These are phyloP conservation scores for Phthorimaea operculella DNA, from an alignment of 1,140 invertebrate species.

Conservation along the genomic window DNA sequence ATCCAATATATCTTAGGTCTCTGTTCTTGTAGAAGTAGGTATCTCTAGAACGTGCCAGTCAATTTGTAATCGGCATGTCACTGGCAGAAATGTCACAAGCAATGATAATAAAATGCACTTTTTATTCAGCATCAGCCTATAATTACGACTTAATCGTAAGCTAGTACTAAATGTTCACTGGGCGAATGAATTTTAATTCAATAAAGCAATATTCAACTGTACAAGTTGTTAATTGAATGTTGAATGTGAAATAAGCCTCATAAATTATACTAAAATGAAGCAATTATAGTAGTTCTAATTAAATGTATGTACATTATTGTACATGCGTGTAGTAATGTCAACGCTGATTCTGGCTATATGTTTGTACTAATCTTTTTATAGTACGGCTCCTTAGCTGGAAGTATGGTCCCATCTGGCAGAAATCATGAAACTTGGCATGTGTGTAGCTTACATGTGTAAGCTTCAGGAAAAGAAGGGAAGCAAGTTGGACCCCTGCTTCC, in stretches of 20 bases:
- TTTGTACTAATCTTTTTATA: too few relatives aligned
- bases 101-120: background rate
- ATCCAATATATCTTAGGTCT: too few relatives aligned
- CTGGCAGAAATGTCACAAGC: background rate
- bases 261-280: background rate
- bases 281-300: background rate
- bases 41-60: background rate
- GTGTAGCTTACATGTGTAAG: too few relatives aligned
- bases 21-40: background rate
- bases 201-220: too few relatives aligned
- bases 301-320: background rate
- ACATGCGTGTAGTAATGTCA: background rate
- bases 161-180: slow-evolving; percentile 2
- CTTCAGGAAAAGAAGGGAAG: too few relatives aligned
- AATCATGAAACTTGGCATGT: too few relatives aligned
- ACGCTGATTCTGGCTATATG: too few relatives aligned
- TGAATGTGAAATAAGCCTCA: background rate
- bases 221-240: too few relatives aligned
- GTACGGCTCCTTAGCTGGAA: too few relatives aligned
- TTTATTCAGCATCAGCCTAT: background rate
- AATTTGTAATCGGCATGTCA: background rate
- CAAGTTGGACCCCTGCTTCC: too few relatives aligned
- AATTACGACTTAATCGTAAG: slow-evolving; percentile 3
- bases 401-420: too few relatives aligned
- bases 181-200: background rate